Conservation (phyloP, 2,888 invertebrate species). For the Oxycera nigricornis region DNA sequence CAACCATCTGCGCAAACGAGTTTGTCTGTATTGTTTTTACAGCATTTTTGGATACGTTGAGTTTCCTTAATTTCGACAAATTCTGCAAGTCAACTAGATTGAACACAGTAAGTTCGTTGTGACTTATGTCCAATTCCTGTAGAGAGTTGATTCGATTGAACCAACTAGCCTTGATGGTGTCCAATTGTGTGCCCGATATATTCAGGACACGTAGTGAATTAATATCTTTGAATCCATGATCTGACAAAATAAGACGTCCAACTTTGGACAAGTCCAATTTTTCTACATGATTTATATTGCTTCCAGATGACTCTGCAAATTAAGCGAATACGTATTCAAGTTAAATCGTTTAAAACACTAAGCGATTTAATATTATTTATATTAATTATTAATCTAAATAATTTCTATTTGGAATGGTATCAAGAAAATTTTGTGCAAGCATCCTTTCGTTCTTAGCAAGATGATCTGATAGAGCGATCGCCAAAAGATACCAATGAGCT, state of each 20-base stretch:
- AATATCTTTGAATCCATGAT: constrained; percentile 53
- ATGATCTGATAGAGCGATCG: no score
- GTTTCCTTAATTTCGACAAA: constrained; percentile 51
- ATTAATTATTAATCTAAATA: no score
- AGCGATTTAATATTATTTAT: no score
- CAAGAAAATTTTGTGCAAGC: no score
- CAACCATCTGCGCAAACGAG: constrained; percentile 49
- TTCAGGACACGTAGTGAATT: constrained; percentile 53
- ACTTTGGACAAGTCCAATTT: constrained; percentile 54
- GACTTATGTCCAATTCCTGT: constrained; percentile 55
- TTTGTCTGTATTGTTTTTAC: constrained; percentile 50
- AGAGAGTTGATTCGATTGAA: constrained; percentile 50
- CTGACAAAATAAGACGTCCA: constrained; percentile 49
- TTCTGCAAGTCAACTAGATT: constrained; percentile 49
- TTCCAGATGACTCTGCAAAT: background rate
- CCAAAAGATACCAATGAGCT: no score
- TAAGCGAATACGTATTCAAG: no score
- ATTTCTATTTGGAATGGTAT: no score
- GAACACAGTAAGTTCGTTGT: constrained; percentile 52
- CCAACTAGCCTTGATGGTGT: constrained; percentile 49
- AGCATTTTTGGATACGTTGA: constrained; percentile 55
- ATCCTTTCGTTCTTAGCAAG: no score
- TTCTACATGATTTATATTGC: constrained; percentile 45
- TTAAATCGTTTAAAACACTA: no score
- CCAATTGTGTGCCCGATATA: constrained; percentile 52